Evolutionary conservation across 1,140 invertebrate species (phyloP), one percentile per base, ranked within the genome.

Genomic region (Eupristina koningsbergeri): DNA sequence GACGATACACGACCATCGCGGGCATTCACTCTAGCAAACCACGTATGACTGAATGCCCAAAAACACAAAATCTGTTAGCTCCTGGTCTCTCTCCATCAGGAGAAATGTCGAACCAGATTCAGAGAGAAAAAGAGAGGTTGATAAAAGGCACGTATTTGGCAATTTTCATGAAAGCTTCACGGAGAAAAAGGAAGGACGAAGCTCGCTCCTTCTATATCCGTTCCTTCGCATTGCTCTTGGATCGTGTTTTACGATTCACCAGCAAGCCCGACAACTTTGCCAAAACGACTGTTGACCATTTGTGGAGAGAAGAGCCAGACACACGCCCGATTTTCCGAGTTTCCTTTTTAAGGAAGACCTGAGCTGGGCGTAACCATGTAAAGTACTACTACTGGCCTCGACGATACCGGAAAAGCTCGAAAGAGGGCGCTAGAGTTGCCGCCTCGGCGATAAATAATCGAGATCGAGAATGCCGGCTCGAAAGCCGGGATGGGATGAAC

Each of bases 371-470:
- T 71, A n/a, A 41, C 67, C 39, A 22, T 7, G 36, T 71, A 71
- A 71, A 34, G 39, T 26, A 41, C 9, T 7, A 5, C 3, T 36
- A 17, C 41, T 1, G 2, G 15, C 34, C 34, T 19, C 17, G 36
- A 17, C 26, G 26, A 11, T 41, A 13, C 67, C 39, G 39, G 39
- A n/a, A 71, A 71, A 71, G 6, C 7, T 15, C 67, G 36, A 26
- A 36, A 41, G 67, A 41, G 67, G 67, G 39, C 67, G 67, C 36
- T 36, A 1, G 1, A 39, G 19, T 17, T 34, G n/a, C n/a, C n/a
- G 29, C 13, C 71, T 75, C 34, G 83, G 81, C 86, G 87, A 91
- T 91, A 91, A 92, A 91, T 92, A 91, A 90, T 90, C 87, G 85
- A 73, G 83, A 84, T 71, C 69, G 81, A 80, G 58, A 85, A 81